These are phyloP conservation scores for Drosophila percnosoma DNA, from an alignment of 2,888 invertebrate species.

Conservation along the genomic window DNA sequence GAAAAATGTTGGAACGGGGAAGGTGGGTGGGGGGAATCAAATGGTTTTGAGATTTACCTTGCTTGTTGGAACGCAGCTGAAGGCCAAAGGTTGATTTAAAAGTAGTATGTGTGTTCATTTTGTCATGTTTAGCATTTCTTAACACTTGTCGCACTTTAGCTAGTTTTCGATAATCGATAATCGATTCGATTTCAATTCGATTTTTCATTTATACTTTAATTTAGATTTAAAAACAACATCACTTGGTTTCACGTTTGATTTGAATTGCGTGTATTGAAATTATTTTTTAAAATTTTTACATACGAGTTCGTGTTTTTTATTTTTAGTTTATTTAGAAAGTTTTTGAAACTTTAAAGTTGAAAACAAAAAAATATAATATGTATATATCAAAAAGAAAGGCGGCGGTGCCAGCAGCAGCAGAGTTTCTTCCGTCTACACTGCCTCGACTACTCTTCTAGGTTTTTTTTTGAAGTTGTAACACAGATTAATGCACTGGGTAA, in stretches of 20 bases:
- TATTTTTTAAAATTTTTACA: conserved; percentile 30
- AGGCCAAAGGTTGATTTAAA: conserved; percentile 51
- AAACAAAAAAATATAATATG: conserved; percentile 32
- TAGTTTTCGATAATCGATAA: conserved; percentile 47
- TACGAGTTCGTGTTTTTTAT: conserved; percentile 2
- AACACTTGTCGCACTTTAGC: conserved; percentile 75
- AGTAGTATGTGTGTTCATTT: conserved; percentile 1
- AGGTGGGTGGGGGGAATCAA: conserved; percentile 19
- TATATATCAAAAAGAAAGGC: conserved; percentile 25
- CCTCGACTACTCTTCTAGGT: conserved; percentile 35
- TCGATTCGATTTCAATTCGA: conserved; percentile 20
- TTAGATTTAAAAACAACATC: conserved; percentile 80
- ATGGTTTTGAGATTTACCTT: conserved; percentile 63
- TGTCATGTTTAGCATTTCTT: conserved; percentile 43
- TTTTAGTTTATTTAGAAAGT: conserved; percentile 45
- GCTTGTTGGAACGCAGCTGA: conserved; percentile 68
- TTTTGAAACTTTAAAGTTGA: conserved; percentile 66
- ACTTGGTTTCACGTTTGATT: conserved; percentile 84
- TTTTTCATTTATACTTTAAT: conserved; percentile 48
- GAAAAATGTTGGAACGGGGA: conserved; percentile 4
- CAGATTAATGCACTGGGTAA: conserved; percentile 84
- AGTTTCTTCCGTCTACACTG: conserved; percentile 25
- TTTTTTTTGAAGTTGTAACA: conserved; percentile 73
- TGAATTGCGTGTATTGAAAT: conserved; percentile 73
- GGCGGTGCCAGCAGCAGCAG: conserved; percentile 26